phyloP scores from a whole-genome alignment of 1,140 invertebrate species.

The Mercenaria mercenaria region DNA sequence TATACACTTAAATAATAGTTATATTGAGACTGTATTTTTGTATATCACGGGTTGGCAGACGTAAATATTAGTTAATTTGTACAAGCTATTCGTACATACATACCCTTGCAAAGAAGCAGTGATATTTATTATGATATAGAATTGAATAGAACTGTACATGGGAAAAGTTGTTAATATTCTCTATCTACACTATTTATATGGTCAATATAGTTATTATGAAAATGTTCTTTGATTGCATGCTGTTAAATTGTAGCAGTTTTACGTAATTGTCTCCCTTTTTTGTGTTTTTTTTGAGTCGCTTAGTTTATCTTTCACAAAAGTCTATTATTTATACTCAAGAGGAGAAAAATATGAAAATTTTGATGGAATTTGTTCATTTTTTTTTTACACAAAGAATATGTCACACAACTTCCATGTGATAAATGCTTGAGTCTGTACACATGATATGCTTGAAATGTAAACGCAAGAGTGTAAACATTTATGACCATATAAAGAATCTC shows the following conservation, averaged over 20 bases:
- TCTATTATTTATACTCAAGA: not conserved
- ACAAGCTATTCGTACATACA: not conserved
- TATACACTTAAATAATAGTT: not conserved
- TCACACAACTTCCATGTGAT: not conserved
- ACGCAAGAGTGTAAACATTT: constrained; percentile 34
- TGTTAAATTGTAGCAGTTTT: not conserved
- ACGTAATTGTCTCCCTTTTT: not conserved
- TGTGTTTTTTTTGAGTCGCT: not conserved
- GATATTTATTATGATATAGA: constrained; percentile 6
- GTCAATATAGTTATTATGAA: not conserved
- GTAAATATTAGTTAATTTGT: not conserved
- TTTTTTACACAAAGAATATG: not conserved
- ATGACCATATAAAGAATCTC: constrained; percentile 46
- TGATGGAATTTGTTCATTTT: not conserved
- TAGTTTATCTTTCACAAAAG: not conserved
- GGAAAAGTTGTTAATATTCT: constrained; percentile 36
- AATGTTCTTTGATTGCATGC: not conserved
- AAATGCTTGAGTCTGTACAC: constrained; percentile 26
- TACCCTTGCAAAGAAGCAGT: not conserved
- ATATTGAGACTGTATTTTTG: constrained; percentile 25
- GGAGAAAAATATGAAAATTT: not conserved
- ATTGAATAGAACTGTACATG: not conserved
- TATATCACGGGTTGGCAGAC: not conserved
- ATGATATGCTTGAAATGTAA: constrained; percentile 32
- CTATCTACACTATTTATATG: constrained; percentile 22